phyloP scores from a whole-genome alignment of 2,113 vertebrate genomes.

The Hyla sarda region DNA sequence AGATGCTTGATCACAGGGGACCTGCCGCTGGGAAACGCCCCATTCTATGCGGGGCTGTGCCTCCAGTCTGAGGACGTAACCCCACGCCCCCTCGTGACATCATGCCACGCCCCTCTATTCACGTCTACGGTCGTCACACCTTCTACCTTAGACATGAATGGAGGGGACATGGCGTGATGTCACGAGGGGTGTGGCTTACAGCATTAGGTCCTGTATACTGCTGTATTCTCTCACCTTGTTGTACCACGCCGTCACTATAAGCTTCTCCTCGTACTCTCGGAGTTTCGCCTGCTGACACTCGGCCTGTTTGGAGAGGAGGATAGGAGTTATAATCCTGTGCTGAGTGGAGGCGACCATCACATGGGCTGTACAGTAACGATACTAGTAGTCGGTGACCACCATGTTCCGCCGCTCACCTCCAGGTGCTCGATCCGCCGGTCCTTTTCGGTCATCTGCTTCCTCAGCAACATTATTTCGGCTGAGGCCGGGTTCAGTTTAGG shows the following conservation, averaged over 20 bases:
- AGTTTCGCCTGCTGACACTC: constrained; percentile 91
- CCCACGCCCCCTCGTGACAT: too few relatives aligned
- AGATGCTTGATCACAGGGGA: too few relatives aligned
- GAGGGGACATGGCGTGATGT: too few relatives aligned
- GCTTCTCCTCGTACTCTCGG: constrained; percentile 92
- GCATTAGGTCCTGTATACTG: too few relatives aligned
- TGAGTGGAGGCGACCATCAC: neutral
- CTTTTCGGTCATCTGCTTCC: constrained; percentile 85
- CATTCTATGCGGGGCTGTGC: too few relatives aligned
- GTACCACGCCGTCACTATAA: constrained; percentile 96
- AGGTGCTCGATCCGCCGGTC: constrained; percentile 87
- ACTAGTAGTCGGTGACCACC: neutral
- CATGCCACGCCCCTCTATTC: too few relatives aligned
- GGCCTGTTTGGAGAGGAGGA: constrained; percentile 71
- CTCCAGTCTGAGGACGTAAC: too few relatives aligned
- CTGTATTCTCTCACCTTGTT: constrained; percentile 91
- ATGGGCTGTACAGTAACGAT: neutral
- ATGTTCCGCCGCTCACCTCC: constrained; percentile 77
- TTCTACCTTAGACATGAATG: too few relatives aligned
- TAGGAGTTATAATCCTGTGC: neutral
- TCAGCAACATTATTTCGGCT: constrained; percentile 92
- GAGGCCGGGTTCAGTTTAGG: constrained; percentile 95
- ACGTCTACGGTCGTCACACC: too few relatives aligned
- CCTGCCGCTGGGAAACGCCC: too few relatives aligned
- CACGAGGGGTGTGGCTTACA: too few relatives aligned